Evolutionary conservation across 2,113 vertebrate genomes (phyloP).

Genomic region (Eidolon helvum): DNA sequence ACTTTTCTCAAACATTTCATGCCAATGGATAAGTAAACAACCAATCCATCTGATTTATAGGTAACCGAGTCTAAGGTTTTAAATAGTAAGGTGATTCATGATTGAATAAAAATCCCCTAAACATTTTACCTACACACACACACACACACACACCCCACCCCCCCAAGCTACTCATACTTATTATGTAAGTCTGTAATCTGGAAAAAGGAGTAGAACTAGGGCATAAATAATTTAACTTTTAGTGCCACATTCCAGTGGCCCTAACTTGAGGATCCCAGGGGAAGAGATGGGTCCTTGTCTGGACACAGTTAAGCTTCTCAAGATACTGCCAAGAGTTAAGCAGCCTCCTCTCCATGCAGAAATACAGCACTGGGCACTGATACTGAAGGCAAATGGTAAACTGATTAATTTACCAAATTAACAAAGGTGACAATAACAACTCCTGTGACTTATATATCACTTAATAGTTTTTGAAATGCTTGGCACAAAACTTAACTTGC

Average conservation of each 20-base stretch:
- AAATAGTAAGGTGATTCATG: not conserved
- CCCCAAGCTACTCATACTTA: not conserved
- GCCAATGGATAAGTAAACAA: not conserved
- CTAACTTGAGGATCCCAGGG: not conserved
- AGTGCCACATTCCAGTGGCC: not conserved
- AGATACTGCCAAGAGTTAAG: not conserved
- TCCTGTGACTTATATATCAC: not conserved
- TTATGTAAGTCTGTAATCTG: not conserved
- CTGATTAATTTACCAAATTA: not conserved
- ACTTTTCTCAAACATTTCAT: not conserved
- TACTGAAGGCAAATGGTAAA: not conserved
- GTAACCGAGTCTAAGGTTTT: not conserved
- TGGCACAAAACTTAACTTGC: not conserved
- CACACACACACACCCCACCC: too few species aligned
- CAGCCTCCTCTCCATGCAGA: not conserved
- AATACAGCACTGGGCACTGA: not conserved
- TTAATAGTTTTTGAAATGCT: not conserved
- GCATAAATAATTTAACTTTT: not conserved
- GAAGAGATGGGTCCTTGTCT: not conserved
- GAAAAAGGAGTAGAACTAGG: not conserved
- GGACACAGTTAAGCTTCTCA: not conserved
- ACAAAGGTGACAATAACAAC: not conserved
- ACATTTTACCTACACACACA: not conserved
- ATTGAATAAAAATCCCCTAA: not conserved
- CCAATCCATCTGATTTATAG: not conserved